Base-by-base conservation (phyloP, 53 echinoderm and acorn worm genomes). In the Stichopus horrens region DNA sequence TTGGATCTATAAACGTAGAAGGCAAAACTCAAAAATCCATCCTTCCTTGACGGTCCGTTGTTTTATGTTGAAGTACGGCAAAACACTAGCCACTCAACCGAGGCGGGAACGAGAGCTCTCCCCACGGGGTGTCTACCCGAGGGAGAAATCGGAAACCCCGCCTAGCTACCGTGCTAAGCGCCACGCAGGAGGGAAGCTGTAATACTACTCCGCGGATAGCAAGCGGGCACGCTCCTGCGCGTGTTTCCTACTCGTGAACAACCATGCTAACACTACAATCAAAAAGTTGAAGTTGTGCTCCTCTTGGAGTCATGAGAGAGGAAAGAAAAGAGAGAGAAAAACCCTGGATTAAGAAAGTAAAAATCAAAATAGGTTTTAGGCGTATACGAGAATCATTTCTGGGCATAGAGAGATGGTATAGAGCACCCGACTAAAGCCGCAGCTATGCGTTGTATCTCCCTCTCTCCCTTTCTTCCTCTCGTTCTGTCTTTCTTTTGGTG, bases 91-190 rank as follows among this genome's bases (percentile, higher is more conserved):
- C 87, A 87, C 87, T 87, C 87, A 74, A 75, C 74, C 87, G 87
- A 74, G 56, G 87, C 87, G 87, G 87, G 87, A 87, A 87, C 54
- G 87, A 74, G 87, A 87, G 87, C 87, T 74, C 57, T 87, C 75
- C 87, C 87, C 87, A 87, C 87, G 87, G 75, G 87, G 87, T 73
- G 54, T 53, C 16, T 20, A 87, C 87, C 87, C 87, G 87, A 74
- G 87, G 87, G 87, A 87, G 87, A 73, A 87, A 87, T 75, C 74
- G 55, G 87, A 87, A 75, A 74, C 87, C 75, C 74, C 87, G 87
- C 58, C 74, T 55, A 57, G 87, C 87, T 87, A 55, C 75, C 57
- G 74, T 23, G 87, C 87, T 86, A 68, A 58, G 86, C 86, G 65
- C 52, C 86, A 54, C 75, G 87, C 74, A 74, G 87, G 74, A 74